Percentiles rank a stretch among this genome's conserved stretches.
phyloP scores from a whole-genome alignment of 1,140 invertebrate species.

The Colletes latitarsis region DNA sequence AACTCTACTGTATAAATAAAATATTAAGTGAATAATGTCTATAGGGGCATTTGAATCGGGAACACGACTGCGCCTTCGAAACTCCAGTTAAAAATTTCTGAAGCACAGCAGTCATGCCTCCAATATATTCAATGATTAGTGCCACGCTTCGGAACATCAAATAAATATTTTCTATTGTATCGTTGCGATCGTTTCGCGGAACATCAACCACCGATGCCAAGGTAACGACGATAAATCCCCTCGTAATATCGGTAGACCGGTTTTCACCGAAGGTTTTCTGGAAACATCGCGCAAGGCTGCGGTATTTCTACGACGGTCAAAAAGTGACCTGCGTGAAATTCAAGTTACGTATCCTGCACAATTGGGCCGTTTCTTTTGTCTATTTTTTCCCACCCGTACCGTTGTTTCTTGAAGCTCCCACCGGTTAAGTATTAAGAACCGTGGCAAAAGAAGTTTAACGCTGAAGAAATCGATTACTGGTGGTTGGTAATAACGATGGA shows the following conservation, averaged over 20 bases:
- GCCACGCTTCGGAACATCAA: too few species aligned
- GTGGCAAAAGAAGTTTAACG: neutral
- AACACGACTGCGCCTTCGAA: too few species aligned
- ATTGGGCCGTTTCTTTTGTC: neutral
- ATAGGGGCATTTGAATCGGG: too few species aligned
- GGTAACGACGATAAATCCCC: slow-evolving; percentile 43
- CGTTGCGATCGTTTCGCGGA: neutral
- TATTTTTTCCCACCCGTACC: neutral
- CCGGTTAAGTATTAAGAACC: neutral
- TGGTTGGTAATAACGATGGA: neutral
- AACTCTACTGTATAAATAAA: too few species aligned
- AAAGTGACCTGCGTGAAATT: slow-evolving; percentile 23
- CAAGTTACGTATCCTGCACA: neutral
- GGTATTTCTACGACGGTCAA: neutral
- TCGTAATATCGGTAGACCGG: slow-evolving; percentile 47
- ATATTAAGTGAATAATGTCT: too few species aligned
- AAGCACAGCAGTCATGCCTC: too few species aligned
- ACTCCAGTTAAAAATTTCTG: too few species aligned
- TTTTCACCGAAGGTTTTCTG: slow-evolving; percentile 36
- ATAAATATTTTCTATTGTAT: slow-evolving; percentile 2
- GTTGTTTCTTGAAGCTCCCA: neutral
- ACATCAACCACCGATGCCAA: slow-evolving; percentile 7
- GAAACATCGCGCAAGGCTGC: slow-evolving; percentile 33
- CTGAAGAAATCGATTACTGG: neutral
- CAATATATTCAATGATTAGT: neutral